These are phyloP conservation scores for Trichopria drosophilae DNA, from an alignment of 2,888 invertebrate species.

Conservation along the genomic window DNA sequence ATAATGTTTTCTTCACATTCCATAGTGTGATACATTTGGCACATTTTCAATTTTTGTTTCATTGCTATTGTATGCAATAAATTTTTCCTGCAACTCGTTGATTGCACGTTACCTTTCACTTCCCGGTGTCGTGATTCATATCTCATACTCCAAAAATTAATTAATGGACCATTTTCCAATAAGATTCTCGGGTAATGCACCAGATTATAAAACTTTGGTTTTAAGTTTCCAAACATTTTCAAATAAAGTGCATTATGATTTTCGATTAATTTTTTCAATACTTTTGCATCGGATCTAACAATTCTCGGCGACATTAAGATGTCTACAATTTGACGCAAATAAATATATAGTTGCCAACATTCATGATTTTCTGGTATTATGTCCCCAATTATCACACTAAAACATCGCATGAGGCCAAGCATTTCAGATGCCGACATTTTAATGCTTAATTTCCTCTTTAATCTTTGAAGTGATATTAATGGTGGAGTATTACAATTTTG, in stretches of 20 bases:
- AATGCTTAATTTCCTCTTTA: conserved; percentile 1
- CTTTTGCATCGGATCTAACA: conserved; percentile 1
- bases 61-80: conserved; percentile 8
- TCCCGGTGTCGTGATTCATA: conserved; percentile 14
- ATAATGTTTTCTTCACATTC: no score
- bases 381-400: conserved; percentile 12
- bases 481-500: conserved; percentile 12
- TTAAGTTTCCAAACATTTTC: conserved; percentile 2
- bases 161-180: conserved; percentile 7
- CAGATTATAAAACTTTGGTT: conserved; percentile 13
- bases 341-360: conserved; percentile 8
- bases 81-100: conserved; percentile 6
- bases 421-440: no score
- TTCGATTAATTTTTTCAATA: neutral
- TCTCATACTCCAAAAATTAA: conserved; percentile 14
- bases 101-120: conserved; percentile 12
- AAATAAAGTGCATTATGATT: conserved; percentile 1
- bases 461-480: neutral
- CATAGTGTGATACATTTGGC: conserved; percentile 6
- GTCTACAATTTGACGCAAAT: conserved; percentile 10
- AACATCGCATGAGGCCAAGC: conserved; percentile 9
- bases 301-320: conserved; percentile 10
- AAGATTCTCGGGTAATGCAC: conserved; percentile 9
- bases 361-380: conserved; percentile 3
- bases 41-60: conserved; percentile 15